These are phyloP conservation scores for Hybognathus amarus DNA, from an alignment of 2,797 vertebrate genomes.

Conservation along the genomic window DNA sequence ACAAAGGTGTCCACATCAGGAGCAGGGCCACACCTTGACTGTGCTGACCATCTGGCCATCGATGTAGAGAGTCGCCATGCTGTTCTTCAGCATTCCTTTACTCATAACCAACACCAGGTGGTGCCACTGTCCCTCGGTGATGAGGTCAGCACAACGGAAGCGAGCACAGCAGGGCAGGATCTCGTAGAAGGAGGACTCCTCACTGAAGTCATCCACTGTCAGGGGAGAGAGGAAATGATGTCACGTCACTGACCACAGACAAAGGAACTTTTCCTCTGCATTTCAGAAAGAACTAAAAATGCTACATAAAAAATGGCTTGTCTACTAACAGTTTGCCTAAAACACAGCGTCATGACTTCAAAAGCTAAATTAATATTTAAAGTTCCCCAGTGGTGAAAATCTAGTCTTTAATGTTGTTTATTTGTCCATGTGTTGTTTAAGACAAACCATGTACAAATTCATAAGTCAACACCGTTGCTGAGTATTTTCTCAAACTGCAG, in stretches of 20 bases:
- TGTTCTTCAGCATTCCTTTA: slow-evolving; percentile 99
- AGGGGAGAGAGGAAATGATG: slow-evolving; percentile 59
- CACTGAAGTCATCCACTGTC: slow-evolving; percentile 91
- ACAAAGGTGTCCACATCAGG: slow-evolving; percentile 10
- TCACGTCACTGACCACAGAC: slow-evolving; percentile 45
- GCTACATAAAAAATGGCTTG: not conserved
- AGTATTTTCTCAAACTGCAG: too few species aligned
- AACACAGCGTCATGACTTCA: not conserved
- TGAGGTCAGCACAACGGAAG: slow-evolving; percentile 94
- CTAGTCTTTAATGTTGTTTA: too few species aligned
- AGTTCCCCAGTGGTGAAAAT: too few species aligned
- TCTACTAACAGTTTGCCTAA: not conserved
- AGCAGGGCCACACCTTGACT: slow-evolving; percentile 84
- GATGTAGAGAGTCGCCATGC: slow-evolving; percentile 91
- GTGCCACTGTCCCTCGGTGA: slow-evolving; percentile 97
- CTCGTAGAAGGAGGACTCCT: slow-evolving; percentile 97
- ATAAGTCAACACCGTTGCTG: too few species aligned
- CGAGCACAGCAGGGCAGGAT: slow-evolving; percentile 95
- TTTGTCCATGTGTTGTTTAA: too few species aligned
- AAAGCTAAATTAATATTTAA: not conserved
- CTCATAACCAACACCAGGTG: slow-evolving; percentile 97
- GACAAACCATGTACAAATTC: too few species aligned
- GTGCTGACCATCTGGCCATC: slow-evolving; percentile 93
- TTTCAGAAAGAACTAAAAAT: not conserved
- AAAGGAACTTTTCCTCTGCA: slow-evolving; percentile 35